Conservation (phyloP, 1,140 invertebrate genomes). For the Calliopsis andreniformis region DNA sequence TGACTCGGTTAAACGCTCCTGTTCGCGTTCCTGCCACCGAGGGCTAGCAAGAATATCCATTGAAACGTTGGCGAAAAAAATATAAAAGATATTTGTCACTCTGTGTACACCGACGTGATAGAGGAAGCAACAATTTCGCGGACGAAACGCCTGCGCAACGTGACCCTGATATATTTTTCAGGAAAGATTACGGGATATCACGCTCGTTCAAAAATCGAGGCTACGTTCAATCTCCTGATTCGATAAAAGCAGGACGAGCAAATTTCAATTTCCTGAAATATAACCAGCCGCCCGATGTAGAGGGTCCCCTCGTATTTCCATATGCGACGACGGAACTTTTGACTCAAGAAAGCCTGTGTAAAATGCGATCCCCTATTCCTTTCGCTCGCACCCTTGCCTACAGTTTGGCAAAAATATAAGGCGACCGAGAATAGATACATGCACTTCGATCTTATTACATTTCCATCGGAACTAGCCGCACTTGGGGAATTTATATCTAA, state of each 20-base stretch:
- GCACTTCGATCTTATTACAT: background rate
- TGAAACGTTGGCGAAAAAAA: no score
- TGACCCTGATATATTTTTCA: background rate
- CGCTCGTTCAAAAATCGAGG: conserved; percentile 10
- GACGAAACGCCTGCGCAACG: background rate
- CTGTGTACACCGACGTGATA: background rate
- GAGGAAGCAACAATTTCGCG: conserved; percentile 16
- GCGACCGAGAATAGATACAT: background rate
- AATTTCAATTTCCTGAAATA: conserved; percentile 61
- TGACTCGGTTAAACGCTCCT: background rate
- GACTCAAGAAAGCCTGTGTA: background rate
- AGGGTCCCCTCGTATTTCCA: conserved; percentile 24
- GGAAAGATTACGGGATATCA: conserved; percentile 25
- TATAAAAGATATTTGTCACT: background rate
- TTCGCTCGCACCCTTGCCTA: background rate
- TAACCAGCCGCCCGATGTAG: conserved; percentile 25
- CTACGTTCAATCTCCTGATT: conserved; percentile 53
- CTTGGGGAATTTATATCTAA: background rate
- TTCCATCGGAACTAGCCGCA: background rate
- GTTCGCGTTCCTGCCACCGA: background rate
- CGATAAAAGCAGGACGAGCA: conserved; percentile 56
- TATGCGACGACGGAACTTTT: conserved; percentile 17
- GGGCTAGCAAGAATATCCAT: background rate
- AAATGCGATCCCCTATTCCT: background rate
- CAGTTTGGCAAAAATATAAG: background rate